Conservation (phyloP, 2,888 invertebrate species). For the Leptopilina syphax region DNA sequence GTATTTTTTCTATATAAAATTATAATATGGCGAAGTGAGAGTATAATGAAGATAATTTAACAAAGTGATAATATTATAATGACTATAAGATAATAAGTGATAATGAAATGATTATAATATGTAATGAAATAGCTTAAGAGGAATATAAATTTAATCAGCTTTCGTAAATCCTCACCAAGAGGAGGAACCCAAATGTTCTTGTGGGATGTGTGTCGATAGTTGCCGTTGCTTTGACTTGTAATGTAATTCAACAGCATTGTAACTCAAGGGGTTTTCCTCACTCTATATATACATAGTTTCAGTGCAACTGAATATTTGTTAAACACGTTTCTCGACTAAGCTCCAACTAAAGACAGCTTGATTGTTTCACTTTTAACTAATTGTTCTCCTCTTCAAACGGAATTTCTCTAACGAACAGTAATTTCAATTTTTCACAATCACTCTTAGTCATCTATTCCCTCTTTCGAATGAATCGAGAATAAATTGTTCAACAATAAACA, state of each 20-base stretch:
- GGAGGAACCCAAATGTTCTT: neutral
- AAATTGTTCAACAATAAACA: too few relatives aligned
- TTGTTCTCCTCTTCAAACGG: neutral
- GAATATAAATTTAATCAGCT: neutral
- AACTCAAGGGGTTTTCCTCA: constrained; percentile 13
- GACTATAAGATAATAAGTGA: too few relatives aligned
- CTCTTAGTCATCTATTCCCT: neutral
- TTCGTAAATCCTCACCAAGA: neutral
- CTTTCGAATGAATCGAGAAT: too few relatives aligned
- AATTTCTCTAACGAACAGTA: neutral
- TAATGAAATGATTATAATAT: too few relatives aligned
- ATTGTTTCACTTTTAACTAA: neutral
- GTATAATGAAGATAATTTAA: too few relatives aligned
- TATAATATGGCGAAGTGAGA: too few relatives aligned
- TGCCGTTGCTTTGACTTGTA: constrained; percentile 49
- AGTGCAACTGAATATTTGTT: neutral
- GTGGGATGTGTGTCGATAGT: constrained; percentile 30
- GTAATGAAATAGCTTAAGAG: neutral
- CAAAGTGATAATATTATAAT: too few relatives aligned
- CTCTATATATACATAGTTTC: too few relatives aligned
- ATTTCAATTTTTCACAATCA: neutral
- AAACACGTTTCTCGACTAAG: neutral
- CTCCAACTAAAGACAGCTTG: neutral
- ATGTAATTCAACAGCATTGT: constrained; percentile 57
- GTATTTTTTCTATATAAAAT: too few relatives aligned